Evolutionary conservation across 2,113 vertebrate species (phyloP).

Genomic region (Heterotilapia buettikoferi): DNA sequence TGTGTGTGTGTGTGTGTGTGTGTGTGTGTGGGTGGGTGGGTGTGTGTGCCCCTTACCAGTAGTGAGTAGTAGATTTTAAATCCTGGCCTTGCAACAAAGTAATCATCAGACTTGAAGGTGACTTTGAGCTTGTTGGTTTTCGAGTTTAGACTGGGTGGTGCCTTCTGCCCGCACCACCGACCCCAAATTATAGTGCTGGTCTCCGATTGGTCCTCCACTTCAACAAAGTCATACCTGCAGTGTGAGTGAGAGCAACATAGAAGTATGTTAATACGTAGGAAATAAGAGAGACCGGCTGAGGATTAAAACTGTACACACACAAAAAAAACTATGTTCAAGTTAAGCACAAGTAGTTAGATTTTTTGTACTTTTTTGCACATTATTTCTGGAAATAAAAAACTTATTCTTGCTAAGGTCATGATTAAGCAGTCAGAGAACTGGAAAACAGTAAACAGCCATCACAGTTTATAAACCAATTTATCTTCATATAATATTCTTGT

Average conservation of each 20-base stretch:
- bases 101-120: slow-evolving; percentile 95
- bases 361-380: not conserved
- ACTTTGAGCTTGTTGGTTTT: slow-evolving; percentile 87
- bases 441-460: not conserved
- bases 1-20: not conserved
- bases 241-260: not conserved
- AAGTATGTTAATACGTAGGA: not conserved
- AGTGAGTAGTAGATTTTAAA: slow-evolving; percentile 91
- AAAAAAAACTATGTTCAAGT: not conserved
- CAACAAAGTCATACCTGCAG: slow-evolving; percentile 93
- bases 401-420: not conserved
- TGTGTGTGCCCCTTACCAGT: slow-evolving; percentile 77
- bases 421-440: not conserved
- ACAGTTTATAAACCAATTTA: not conserved
- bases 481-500: not conserved
- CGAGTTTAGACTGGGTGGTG: slow-evolving; percentile 85
- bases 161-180: slow-evolving; percentile 90
- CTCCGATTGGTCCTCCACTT: slow-evolving; percentile 89
- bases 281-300: not conserved
- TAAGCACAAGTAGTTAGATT: not conserved
- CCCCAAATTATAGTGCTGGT: slow-evolving; percentile 88
- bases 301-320: not conserved
- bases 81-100: slow-evolving; percentile 95
- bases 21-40: too few species aligned
- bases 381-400: not conserved